Evolutionary conservation across 2,797 vertebrate species (phyloP), one percentile per base, ranked within the genome.

Genomic region (Vireo griseus): DNA sequence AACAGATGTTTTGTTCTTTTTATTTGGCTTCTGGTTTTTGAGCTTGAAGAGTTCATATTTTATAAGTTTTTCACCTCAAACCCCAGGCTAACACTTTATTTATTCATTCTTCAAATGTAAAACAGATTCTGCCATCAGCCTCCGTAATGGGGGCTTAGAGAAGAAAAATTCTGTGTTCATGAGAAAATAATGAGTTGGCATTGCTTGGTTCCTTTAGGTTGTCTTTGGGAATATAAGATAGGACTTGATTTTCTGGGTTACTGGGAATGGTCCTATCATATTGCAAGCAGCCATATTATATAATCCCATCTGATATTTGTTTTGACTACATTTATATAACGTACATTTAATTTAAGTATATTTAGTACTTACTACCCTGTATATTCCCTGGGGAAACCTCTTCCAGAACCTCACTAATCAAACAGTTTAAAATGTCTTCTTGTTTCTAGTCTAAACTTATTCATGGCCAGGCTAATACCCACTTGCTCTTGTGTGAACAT

Each of bases 1-100:
- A 95, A 95, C 90, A 95, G 94, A 95, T 97, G 93, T 94, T 94
- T 95, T 85, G 24, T 77, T 93, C 75, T 93, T 92, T 94, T 91
- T 89, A 91, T 92, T 95, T 94, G 50, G 72, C 81, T 95, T 93
- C 88, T 96, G 92, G 22, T 89, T 95, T 92, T 82, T 91, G 50
- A 94, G 65, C 62, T 77, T 94, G 75, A 75, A 58, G 81, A 94
- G 58, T 94, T 93, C 69, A 33, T 89, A 71, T 96, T 95, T 91
- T 88, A 52, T 67, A 94, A 88, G 74, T 48, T 33, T 77, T 93
- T 92, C 35, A 65, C 65, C 81, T 77, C 39, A 1, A 69, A 91
- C 54, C 50, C 62, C 47, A 66, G 68, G 65, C 84, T 91, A 86
- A 45, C 52, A 77, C 45, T 93, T 84, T 89, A 52, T 84, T 91